These are phyloP conservation scores for Onthophagus sagittarius DNA, from an alignment of 2,888 invertebrate species.

Conservation along the genomic window DNA sequence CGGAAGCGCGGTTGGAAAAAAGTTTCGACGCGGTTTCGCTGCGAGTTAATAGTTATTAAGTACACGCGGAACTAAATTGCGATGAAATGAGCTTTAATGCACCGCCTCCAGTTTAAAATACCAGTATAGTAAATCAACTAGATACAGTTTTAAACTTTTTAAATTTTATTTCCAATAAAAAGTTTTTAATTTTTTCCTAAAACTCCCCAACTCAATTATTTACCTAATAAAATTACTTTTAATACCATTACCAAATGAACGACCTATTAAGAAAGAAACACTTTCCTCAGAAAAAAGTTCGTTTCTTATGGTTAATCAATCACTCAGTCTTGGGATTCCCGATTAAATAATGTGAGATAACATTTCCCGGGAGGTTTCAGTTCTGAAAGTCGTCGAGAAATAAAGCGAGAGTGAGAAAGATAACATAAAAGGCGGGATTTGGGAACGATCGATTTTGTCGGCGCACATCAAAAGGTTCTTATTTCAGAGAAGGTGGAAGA, in stretches of 20 bases:
- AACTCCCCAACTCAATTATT: background rate
- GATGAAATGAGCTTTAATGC: background rate
- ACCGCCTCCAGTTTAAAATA: background rate
- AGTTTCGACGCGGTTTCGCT: background rate
- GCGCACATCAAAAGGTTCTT: background rate
- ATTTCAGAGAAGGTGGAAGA: background rate
- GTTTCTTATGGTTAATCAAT: background rate
- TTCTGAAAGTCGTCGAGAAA: background rate
- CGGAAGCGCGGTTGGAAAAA: background rate
- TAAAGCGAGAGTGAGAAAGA: background rate
- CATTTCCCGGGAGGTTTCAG: background rate
- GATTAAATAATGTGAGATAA: background rate
- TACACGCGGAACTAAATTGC: background rate
- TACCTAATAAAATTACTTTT: no score
- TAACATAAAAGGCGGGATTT: background rate
- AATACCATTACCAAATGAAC: no score
- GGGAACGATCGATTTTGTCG: background rate
- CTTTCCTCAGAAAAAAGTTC: background rate
- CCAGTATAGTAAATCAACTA: background rate
- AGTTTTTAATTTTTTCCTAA: background rate
- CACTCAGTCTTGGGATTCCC: background rate
- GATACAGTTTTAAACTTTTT: background rate
- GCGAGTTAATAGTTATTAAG: background rate
- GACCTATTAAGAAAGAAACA: background rate
- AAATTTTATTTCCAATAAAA: background rate